phyloP scores from a whole-genome alignment of 2,888 invertebrate species.

The Morpho deidamia region DNA sequence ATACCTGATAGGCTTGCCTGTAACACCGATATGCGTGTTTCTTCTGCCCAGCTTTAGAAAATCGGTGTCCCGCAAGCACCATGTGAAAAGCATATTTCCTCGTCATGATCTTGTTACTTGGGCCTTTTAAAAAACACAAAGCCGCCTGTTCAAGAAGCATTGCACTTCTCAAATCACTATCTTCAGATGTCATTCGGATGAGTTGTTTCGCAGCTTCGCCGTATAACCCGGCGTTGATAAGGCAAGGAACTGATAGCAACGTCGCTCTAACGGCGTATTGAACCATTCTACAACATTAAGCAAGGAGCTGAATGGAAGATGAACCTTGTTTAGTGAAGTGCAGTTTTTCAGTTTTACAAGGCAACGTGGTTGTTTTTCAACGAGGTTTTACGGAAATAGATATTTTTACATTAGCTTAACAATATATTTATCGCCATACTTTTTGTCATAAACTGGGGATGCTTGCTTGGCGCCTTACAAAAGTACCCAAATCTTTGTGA shows the following conservation, averaged over 20 bases:
- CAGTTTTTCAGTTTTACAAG: too few relatives aligned
- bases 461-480: too few relatives aligned
- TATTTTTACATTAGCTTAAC: too few relatives aligned
- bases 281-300: conserved; percentile 81
- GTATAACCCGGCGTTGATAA: conserved; percentile 86
- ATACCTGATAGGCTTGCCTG: conserved; percentile 92
- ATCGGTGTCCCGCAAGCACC: conserved; percentile 97
- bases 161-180: conserved; percentile 97
- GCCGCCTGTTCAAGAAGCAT: conserved; percentile 96
- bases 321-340: too few relatives aligned
- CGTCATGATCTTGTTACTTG: conserved; percentile 83
- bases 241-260: conserved; percentile 91
- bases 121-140: conserved; percentile 87
- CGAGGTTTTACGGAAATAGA: too few relatives aligned
- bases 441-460: too few relatives aligned
- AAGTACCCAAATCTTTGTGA: too few relatives aligned
- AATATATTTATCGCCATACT: too few relatives aligned
- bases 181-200: conserved; percentile 97
- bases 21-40: conserved; percentile 96
- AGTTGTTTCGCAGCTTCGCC: conserved; percentile 97
- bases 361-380: too few relatives aligned
- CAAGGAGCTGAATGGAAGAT: too few relatives aligned
- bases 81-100: conserved; percentile 98
- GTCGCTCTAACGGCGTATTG: conserved; percentile 96
- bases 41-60: conserved; percentile 94